Percentiles rank a stretch among this genome's conserved stretches.
phyloP scores from a whole-genome alignment of 2,113 vertebrate species.

The Oreocharis arfaki region DNA sequence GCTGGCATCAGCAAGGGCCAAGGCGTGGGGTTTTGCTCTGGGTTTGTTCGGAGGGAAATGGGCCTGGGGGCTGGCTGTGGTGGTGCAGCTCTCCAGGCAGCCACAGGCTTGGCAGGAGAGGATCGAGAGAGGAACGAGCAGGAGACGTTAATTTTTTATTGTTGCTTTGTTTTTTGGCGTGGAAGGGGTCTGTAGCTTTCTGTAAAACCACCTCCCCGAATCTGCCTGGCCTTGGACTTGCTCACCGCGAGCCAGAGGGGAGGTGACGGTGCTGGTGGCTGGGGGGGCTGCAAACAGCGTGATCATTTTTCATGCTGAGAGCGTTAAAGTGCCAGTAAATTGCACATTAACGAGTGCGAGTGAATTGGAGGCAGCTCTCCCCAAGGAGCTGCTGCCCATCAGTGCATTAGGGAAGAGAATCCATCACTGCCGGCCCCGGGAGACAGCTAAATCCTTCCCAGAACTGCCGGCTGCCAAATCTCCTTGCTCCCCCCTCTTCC shows the following conservation, averaged over 20 bases:
- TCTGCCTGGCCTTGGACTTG: constrained; percentile 17
- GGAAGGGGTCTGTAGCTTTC: not conserved
- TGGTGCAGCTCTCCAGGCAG: not conserved
- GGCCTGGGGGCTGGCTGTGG: not conserved
- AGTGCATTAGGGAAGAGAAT: constrained; percentile 70
- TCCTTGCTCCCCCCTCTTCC: not conserved
- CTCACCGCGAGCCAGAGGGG: not conserved
- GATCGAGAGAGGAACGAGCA: not conserved
- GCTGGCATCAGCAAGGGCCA: accelerated
- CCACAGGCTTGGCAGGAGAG: not conserved
- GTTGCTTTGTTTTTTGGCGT: not conserved
- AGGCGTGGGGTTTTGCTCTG: accelerated
- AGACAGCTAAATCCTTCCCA: constrained; percentile 70
- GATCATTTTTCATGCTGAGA: constrained; percentile 72
- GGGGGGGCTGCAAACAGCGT: constrained; percentile 33
- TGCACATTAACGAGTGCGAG: constrained; percentile 74
- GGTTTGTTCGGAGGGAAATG: not conserved
- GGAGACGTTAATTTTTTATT: not conserved
- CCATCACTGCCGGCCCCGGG: constrained; percentile 57
- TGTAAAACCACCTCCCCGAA: constrained; percentile 6
- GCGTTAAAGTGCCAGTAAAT: constrained; percentile 77
- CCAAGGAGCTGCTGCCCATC: constrained; percentile 57
- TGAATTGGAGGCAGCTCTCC: constrained; percentile 68
- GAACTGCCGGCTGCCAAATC: constrained; percentile 60
- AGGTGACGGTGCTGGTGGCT: constrained; percentile 31